A percentile compares a stretch with the other conserved stretches of the same genome.
phyloP scores from a whole-genome alignment of 2,888 invertebrate species.

The Hypercompe scribonia region DNA sequence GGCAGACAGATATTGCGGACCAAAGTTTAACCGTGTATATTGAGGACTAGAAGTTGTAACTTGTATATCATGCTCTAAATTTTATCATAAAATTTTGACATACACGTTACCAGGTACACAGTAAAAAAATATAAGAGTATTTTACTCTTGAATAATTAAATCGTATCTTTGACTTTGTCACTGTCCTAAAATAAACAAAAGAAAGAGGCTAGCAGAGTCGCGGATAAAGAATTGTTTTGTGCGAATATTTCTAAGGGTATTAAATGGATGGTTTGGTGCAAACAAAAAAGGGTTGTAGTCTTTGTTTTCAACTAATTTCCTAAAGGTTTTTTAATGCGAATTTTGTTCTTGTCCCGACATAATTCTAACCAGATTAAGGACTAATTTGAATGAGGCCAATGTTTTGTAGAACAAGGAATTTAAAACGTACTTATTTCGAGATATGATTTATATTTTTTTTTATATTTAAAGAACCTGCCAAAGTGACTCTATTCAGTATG shows the following conservation, averaged over 20 bases:
- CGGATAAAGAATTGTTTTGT: slow-evolving; percentile 63
- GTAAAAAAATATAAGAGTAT: too few species aligned
- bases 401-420: not conserved
- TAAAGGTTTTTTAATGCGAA: slow-evolving; percentile 33
- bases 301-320: slow-evolving; percentile 40
- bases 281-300: slow-evolving; percentile 55
- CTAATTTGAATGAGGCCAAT: slow-evolving; percentile 1
- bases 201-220: slow-evolving; percentile 34
- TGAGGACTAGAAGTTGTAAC: too few species aligned
- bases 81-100: too few species aligned
- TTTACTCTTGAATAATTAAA: not conserved
- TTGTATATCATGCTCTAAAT: too few species aligned
- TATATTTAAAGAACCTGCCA: too few species aligned
- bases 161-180: slow-evolving; percentile 5
- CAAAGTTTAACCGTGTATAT: too few species aligned
- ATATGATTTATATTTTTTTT: too few species aligned
- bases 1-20: too few species aligned
- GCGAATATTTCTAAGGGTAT: slow-evolving; percentile 54
- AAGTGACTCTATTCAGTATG: too few species aligned
- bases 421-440: not conserved
- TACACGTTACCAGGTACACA: too few species aligned
- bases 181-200: slow-evolving; percentile 43
- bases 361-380: slow-evolving; percentile 23
- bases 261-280: slow-evolving; percentile 56
- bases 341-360: slow-evolving; percentile 24